Evolutionary conservation across 2,888 invertebrate species (phyloP).

Genomic region (Hydriomena furcata): DNA sequence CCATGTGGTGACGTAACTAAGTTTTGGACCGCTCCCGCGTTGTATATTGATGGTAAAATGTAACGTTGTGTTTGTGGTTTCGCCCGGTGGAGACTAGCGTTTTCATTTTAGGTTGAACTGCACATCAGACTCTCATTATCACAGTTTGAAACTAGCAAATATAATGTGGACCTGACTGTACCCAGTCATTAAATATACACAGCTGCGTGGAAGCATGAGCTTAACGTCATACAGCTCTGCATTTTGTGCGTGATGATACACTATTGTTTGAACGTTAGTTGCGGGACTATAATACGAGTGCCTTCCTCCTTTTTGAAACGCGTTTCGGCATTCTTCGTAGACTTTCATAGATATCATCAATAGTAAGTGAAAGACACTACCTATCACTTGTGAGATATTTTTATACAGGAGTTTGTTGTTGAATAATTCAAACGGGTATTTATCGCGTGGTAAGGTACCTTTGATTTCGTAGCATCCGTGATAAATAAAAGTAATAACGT

Average conservation of each 20-base stretch:
- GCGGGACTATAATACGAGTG: too few relatives aligned
- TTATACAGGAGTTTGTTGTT: too few relatives aligned
- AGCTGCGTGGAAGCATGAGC: slow-evolving; percentile 3
- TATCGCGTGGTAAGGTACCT: too few relatives aligned
- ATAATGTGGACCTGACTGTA: slow-evolving; percentile 6
- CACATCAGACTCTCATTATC: slow-evolving; percentile 33
- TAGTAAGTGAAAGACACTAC: too few relatives aligned
- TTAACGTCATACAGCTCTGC: neutral
- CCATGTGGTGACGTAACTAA: slow-evolving; percentile 50
- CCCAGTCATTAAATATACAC: slow-evolving; percentile 4
- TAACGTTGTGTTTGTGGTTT: slow-evolving; percentile 42
- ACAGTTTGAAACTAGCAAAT: slow-evolving; percentile 20
- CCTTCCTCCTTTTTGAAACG: too few relatives aligned
- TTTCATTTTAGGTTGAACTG: slow-evolving; percentile 30
- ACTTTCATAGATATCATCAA: too few relatives aligned
- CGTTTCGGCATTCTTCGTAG: too few relatives aligned
- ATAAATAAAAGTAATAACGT: too few relatives aligned
- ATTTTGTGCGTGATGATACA: neutral
- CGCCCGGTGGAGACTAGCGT: slow-evolving; percentile 26
- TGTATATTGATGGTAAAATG: slow-evolving; percentile 51
- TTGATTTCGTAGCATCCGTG: too few relatives aligned
- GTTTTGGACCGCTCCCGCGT: slow-evolving; percentile 42
- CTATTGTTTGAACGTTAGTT: too few relatives aligned
- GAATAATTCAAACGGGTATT: too few relatives aligned
- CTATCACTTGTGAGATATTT: too few relatives aligned